These are phyloP conservation scores for Siniperca scherzeri DNA, from an alignment of 2,797 vertebrate species.

Conservation along the genomic window DNA sequence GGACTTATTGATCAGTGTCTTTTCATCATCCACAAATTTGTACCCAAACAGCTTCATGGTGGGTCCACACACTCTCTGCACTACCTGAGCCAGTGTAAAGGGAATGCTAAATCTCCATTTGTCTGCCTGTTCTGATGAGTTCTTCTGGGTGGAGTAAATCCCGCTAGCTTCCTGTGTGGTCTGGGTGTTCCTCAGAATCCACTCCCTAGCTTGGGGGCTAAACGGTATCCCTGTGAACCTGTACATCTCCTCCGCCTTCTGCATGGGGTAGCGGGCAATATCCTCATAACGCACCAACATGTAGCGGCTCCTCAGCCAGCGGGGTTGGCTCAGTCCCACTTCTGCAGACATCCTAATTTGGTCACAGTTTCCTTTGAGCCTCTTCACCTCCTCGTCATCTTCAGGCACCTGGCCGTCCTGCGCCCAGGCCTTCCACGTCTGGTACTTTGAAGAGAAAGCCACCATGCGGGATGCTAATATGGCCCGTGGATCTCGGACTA, in stretches of 20 bases:
- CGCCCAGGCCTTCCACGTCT: constrained; percentile 94
- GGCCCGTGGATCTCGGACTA: constrained; percentile 95
- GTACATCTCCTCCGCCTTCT: constrained; percentile 95
- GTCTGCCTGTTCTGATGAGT: constrained; percentile 96
- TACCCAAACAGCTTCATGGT: constrained; percentile 96
- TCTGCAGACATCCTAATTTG: constrained; percentile 91
- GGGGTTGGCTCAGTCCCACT: constrained; percentile 90
- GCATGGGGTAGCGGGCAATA: constrained; percentile 92
- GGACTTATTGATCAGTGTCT: constrained; percentile 90
- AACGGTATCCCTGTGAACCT: constrained; percentile 92
- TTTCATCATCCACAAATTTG: constrained; percentile 87
- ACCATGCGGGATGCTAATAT: constrained; percentile 96
- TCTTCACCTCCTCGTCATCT: constrained; percentile 90
- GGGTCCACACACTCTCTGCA: constrained; percentile 92
- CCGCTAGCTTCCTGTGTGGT: constrained; percentile 86
- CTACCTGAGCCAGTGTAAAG: constrained; percentile 94
- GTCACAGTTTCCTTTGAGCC: constrained; percentile 94
- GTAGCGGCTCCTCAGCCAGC: constrained; percentile 93
- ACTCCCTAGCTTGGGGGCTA: constrained; percentile 90
- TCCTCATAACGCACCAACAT: constrained; percentile 98
- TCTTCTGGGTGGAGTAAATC: constrained; percentile 96
- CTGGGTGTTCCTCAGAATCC: constrained; percentile 94
- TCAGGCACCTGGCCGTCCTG: constrained; percentile 88
- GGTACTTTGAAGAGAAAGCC: constrained; percentile 93
- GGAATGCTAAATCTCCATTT: constrained; percentile 96